phyloP scores from a whole-genome alignment of 1,140 invertebrate genomes.

The Drosophila ohnishii region DNA sequence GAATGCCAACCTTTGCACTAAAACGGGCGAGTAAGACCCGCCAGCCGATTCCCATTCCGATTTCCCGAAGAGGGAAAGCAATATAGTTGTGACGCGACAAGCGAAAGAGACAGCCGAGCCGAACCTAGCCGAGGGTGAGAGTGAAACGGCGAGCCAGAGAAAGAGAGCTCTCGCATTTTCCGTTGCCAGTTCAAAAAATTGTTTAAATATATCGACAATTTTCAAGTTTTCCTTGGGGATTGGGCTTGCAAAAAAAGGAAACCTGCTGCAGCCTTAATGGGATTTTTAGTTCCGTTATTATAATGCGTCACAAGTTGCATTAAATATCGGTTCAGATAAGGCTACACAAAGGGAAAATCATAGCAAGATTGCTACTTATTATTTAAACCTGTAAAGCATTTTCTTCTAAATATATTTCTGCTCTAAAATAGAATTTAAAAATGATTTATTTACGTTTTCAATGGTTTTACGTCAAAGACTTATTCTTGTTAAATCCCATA shows the following conservation, averaged over 20 bases:
- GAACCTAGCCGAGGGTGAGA: slow-evolving; percentile 11
- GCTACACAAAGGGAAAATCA: background rate
- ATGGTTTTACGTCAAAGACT: no score
- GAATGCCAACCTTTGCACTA: slow-evolving; percentile 79
- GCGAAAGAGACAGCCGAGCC: slow-evolving; percentile 19
- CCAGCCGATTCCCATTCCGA: slow-evolving; percentile 41
- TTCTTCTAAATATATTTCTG: no score
- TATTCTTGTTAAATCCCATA: background rate
- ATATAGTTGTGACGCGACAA: background rate
- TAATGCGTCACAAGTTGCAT: slow-evolving; percentile 23
- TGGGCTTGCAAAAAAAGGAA: slow-evolving; percentile 37
- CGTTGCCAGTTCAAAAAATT: slow-evolving; percentile 11
- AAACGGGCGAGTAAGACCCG: slow-evolving; percentile 67
- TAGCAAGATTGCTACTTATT: background rate
- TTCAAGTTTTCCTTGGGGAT: slow-evolving; percentile 9
- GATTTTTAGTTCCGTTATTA: slow-evolving; percentile 18
- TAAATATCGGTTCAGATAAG: background rate
- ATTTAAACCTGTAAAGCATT: background rate
- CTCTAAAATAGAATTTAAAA: no score
- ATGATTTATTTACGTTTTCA: no score
- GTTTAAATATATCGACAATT: background rate
- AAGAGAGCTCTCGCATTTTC: slow-evolving; percentile 24
- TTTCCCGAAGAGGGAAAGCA: slow-evolving; percentile 23
- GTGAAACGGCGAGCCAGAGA: slow-evolving; percentile 10
- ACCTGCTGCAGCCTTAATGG: slow-evolving; percentile 28